Evolutionary conservation across 2,888 invertebrate species (phyloP), one percentile per base, ranked within the genome.

Genomic region (Gortyna flavago): DNA sequence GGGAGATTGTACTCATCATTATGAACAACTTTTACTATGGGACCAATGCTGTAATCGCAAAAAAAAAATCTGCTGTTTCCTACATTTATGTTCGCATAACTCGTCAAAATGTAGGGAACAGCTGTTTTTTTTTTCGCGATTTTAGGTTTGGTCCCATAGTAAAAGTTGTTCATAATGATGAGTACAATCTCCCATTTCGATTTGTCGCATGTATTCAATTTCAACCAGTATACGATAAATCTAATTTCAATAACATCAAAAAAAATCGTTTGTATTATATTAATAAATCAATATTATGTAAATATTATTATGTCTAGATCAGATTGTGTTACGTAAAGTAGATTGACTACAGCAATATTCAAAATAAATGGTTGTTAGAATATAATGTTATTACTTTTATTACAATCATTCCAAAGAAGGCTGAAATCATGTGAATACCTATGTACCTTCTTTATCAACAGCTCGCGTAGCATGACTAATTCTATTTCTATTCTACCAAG

Each of bases 251-350:
- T 73, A 73, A 80, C 61, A 80, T 85, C 69, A 70, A 85, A 59
- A 85, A 59, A 81, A 81, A 85, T 81, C 69, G 73, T 73, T 80
- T 65, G 41, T 32, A 66, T 73, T 69, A 85, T 66, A 70, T 57
- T 80, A 85, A 70, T 85, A 81, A 85, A 85, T 85, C 85, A 80
- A 73, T 85, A 80, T 80, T 84, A 81, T 80, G 85, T 65, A 69
- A 80, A 85, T 69, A 73, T 66, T 81, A 81, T 74, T 85, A 81
- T 70, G 85, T 81, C 81, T 81, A 54, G 85, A 81, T 85, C 81
- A 85, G 81, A 85, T 81, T 85, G 69, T 74, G 74, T 57, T 85
- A 69, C 61, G 69, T 85, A 70, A 85, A 85, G 54, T 85, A 66
- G 69, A 85, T 81, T 74, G 81, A 65, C 69, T 73, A 80, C 29